These are phyloP conservation scores for Puma concolor DNA, from an alignment of 2,113 vertebrate genomes.

Conservation along the genomic window DNA sequence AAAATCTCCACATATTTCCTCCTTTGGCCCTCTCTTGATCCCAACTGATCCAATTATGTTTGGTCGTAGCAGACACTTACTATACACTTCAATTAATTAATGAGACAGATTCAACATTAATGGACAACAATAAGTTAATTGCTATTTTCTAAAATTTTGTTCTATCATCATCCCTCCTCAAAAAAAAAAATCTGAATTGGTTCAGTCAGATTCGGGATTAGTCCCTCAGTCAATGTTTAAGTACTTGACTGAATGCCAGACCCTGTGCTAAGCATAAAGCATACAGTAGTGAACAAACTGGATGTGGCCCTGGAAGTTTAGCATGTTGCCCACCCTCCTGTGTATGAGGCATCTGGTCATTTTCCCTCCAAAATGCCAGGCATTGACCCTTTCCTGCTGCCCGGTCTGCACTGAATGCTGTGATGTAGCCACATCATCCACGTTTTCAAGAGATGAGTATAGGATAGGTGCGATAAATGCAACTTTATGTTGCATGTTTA, in stretches of 20 bases:
- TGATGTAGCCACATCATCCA: neutral
- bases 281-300: neutral
- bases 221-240: neutral
- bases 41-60: neutral
- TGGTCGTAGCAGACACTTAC: neutral
- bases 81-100: neutral
- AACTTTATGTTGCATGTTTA: neutral
- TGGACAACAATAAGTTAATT: neutral
- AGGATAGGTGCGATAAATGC: neutral
- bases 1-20: neutral
- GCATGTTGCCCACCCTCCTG: neutral
- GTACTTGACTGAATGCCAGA: neutral
- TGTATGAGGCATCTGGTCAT: neutral
- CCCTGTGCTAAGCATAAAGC: neutral
- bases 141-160: constrained; percentile 8
- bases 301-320: neutral
- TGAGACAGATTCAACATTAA: constrained; percentile 13
- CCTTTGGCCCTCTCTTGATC: neutral
- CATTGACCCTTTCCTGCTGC: neutral
- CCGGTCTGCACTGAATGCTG: neutral
- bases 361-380: neutral
- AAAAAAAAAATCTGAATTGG: neutral
- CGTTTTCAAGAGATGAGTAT: neutral
- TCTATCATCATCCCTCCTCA: neutral
- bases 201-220: neutral